phyloP scores from a whole-genome alignment of 2,888 invertebrate genomes.

The Drosophila kambysellisi region DNA sequence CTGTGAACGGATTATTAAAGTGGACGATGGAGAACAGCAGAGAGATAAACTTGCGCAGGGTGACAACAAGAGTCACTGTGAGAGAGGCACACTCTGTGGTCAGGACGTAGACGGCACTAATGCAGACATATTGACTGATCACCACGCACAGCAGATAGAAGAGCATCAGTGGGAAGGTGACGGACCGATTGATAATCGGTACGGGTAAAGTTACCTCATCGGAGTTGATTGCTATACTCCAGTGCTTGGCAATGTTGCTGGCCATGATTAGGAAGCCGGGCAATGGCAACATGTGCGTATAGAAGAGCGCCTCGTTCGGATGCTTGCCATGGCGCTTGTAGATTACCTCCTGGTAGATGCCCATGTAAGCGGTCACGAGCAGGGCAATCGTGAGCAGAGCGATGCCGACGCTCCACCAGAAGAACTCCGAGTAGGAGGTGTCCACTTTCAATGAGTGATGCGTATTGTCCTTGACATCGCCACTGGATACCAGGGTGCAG shows the following conservation, averaged over 20 bases:
- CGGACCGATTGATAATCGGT: slow-evolving; percentile 85
- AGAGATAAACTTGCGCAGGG: slow-evolving; percentile 97
- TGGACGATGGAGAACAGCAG: slow-evolving; percentile 96
- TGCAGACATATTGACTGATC: slow-evolving; percentile 96
- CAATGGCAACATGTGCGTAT: slow-evolving; percentile 95
- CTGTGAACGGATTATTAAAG: slow-evolving; percentile 97
- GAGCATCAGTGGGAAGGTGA: slow-evolving; percentile 90
- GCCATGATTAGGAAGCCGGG: slow-evolving; percentile 94
- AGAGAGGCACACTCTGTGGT: slow-evolving; percentile 97
- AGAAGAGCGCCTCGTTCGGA: slow-evolving; percentile 94
- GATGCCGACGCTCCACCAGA: slow-evolving; percentile 91
- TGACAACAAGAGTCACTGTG: slow-evolving; percentile 97
- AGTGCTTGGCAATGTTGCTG: slow-evolving; percentile 91
- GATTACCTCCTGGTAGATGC: slow-evolving; percentile 96
- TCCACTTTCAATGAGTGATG: slow-evolving; percentile 86
- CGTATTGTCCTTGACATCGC: slow-evolving; percentile 87
- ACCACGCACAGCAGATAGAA: slow-evolving; percentile 92
- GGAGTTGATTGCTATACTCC: slow-evolving; percentile 89
- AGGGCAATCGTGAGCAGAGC: slow-evolving; percentile 93
- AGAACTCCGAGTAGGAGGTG: slow-evolving; percentile 82
- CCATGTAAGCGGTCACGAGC: slow-evolving; percentile 97
- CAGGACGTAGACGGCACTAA: slow-evolving; percentile 96
- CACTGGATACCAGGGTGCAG: slow-evolving; percentile 95
- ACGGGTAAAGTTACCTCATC: slow-evolving; percentile 83
- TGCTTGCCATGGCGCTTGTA: slow-evolving; percentile 95